Percentiles rank a stretch among this genome's conserved stretches.
phyloP scores from a whole-genome alignment of 1,140 invertebrate genomes.

The Drosophila pandora region DNA sequence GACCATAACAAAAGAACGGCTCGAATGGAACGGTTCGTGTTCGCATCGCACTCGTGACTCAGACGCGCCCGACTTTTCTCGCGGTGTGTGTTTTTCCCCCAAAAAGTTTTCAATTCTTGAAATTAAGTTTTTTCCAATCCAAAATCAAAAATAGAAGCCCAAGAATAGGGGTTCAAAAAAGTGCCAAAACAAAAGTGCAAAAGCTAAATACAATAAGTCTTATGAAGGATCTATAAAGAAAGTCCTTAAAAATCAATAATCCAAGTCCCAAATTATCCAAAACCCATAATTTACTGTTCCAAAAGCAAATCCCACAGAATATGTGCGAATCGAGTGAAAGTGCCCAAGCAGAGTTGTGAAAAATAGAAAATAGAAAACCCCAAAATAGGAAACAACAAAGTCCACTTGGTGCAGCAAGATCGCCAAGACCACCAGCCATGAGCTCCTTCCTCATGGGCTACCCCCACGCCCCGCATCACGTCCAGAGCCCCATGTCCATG shows the following conservation, averaged over 20 bases:
- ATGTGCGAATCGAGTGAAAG: slow-evolving; percentile 48
- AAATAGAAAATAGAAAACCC: neutral
- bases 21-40: slow-evolving; percentile 80
- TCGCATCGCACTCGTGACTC: slow-evolving; percentile 55
- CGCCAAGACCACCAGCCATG: slow-evolving; percentile 49
- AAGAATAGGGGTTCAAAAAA: slow-evolving; percentile 9
- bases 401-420: neutral
- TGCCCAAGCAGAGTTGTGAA: slow-evolving; percentile 11
- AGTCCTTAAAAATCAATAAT: neutral
- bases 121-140: neutral
- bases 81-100: slow-evolving; percentile 39
- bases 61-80: slow-evolving; percentile 31
- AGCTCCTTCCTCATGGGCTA: slow-evolving; percentile 84
- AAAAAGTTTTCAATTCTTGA: slow-evolving; percentile 23
- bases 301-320: slow-evolving; percentile 34
- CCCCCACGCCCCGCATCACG: slow-evolving; percentile 84
- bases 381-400: neutral
- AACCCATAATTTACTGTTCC: slow-evolving; percentile 1
- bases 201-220: slow-evolving; percentile 4
- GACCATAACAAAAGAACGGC: slow-evolving; percentile 83
- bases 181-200: slow-evolving; percentile 21
- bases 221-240: neutral
- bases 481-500: slow-evolving; percentile 83
- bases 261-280: neutral
- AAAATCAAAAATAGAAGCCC: neutral